Conservation (phyloP, 2,888 invertebrate genomes). For the Anorthoa munda region DNA sequence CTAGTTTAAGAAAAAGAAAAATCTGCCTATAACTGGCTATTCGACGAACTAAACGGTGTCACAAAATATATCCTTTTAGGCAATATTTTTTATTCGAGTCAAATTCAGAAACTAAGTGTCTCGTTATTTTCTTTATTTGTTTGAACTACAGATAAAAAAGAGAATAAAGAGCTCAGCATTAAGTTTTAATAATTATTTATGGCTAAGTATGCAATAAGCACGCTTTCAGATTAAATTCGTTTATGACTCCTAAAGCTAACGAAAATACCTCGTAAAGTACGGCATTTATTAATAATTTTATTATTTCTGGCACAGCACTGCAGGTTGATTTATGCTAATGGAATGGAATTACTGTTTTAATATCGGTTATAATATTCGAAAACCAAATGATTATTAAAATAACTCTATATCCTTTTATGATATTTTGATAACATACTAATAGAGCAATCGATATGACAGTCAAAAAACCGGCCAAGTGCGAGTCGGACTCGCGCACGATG, state of each 20-base stretch:
- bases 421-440: neutral
- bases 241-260: constrained; percentile 39
- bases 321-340: constrained; percentile 28
- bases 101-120: constrained; percentile 3
- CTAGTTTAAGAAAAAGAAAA: neutral
- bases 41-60: neutral
- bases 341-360: constrained; percentile 13
- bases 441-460: neutral
- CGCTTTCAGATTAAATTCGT: constrained; percentile 39
- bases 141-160: neutral
- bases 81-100: constrained; percentile 4
- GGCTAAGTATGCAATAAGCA: constrained; percentile 27
- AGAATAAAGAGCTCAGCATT: constrained; percentile 9
- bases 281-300: constrained; percentile 33
- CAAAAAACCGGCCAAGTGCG: no score
- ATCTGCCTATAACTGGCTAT: neutral
- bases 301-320: constrained; percentile 22
- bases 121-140: constrained; percentile 10
- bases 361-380: neutral
- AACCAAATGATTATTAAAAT: neutral
- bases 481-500: no score
- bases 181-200: constrained; percentile 38
- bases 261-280: constrained; percentile 41
- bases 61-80: neutral
- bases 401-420: neutral